Evolutionary conservation across 1,140 invertebrate species (phyloP), one percentile per base, ranked within the genome.

Genomic region (Telenomus remus): DNA sequence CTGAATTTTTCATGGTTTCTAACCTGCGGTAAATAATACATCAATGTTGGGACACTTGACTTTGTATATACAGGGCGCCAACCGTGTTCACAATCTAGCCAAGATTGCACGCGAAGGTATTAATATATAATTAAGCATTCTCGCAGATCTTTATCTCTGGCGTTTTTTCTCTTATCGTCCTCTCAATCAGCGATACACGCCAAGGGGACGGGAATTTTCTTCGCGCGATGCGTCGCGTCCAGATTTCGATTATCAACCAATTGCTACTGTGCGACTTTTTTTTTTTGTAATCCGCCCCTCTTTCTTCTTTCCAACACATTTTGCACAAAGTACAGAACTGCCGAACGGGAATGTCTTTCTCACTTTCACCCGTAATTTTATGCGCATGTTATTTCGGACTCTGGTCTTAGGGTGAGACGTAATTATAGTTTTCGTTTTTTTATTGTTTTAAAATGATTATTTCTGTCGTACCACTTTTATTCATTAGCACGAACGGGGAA

Each of bases 101-200:
- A 79, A 80, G 76, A 84, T 85, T 81, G 82, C 84, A 86, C 84
- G 84, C 84, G 57, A 86, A 83, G 78, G 80, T 82, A 88, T 88
- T 87, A 88, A 88, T 86, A 83, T 87, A 86, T 88, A 88, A 88
- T 88, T 88, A 88, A 85, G 84, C 68, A 78, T 74, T 80, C 73
- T 81, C 83, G 83, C 83, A 84, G 86, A 88, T 87, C 56, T 48
- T n/a, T 86, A 87, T 87, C 85, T 80, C 74, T 53, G 78, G 81
- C 76, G 57, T 80, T 80, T 51, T 80, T 85, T 27, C 19, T 27
- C 86, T 86, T 84, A 80, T 63, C 47, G 57, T 34, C 50, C 55
- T 27, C 72, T n/a, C 68, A 74, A 76, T 78, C 79, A 63, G 78
- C 79, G 76, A 81, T 82, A 76, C 70, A 56, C 56, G 33, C 42